Percentiles rank a stretch among this genome's conserved stretches.
Conservation (phyloP, 2,888 invertebrate species). For the Cerastoderma edule region DNA sequence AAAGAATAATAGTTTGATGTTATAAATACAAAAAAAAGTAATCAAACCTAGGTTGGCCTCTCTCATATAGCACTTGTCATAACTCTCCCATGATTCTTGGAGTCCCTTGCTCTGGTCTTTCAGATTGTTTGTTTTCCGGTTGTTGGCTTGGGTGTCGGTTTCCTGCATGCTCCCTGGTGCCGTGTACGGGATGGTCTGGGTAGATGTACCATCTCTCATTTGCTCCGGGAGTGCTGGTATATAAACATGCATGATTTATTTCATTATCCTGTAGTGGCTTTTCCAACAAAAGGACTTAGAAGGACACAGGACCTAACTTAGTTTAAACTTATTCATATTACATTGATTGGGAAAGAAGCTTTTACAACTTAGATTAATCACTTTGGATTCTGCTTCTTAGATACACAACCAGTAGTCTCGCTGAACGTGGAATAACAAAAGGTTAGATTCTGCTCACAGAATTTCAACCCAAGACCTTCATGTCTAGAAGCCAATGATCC, state of each 20-base stretch:
- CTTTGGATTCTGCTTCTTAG: no score
- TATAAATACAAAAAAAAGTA: background rate
- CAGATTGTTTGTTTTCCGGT: conserved; percentile 69
- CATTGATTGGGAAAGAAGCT: no score
- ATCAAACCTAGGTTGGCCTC: conserved; percentile 80
- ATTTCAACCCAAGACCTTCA: no score
- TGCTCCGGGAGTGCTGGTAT: conserved; percentile 39
- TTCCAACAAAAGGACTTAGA: no score
- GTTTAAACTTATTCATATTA: background rate
- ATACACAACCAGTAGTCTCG: no score
- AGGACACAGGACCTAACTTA: background rate
- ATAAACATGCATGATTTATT: no score
- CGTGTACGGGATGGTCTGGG: conserved; percentile 73
- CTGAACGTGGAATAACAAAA: no score
- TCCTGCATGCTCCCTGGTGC: conserved; percentile 62
- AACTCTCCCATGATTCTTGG: conserved; percentile 82
- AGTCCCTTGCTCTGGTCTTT: conserved; percentile 69
- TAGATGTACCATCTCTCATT: conserved; percentile 79
- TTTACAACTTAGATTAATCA: no score
- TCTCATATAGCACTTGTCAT: conserved; percentile 80
- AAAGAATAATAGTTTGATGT: no score
- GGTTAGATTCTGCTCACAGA: no score
- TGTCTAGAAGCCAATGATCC: no score
- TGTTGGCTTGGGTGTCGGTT: conserved; percentile 39
- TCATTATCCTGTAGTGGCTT: no score